Evolutionary conservation across 1,140 invertebrate genomes (phyloP), one percentile per base, ranked within the genome.

Genomic region (Conus betulinus): DNA sequence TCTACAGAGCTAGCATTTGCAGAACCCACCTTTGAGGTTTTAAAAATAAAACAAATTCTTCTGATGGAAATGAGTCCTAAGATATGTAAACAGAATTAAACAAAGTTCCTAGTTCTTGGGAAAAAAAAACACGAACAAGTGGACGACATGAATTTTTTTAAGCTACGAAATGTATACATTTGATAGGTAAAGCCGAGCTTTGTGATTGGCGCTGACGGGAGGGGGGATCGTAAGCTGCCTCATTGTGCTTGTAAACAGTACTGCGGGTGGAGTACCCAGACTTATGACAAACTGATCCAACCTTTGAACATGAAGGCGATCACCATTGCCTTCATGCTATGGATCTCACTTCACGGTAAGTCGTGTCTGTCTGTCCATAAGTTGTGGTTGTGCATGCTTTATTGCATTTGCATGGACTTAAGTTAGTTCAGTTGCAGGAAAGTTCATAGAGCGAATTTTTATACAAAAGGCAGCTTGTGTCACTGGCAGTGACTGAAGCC

Each of bases 251-350:
- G 85, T 87, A 87, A 87, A 87, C 85, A 87, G 1, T 74, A 39
- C 63, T 57, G 79, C 63, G 23, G 71, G 55, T 67, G 85, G 85
- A 87, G 85, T 87, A 87, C 85, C 17, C 51, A 6, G 53, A 88
- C 81, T 87, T 87, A 88, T 88, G 87, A 87, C 51, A 78, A 53
- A 71, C 53, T 57, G 23, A 20, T 51, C 52, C 13, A 15, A 74
- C 6, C 55, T 27, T 84, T 63, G 85, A 84, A 84, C 23, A 89
- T 89, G 89, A 87, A 83, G 89, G 86, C 82, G 55, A 57, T 89
- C 15, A 76, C 87, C 67, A 53, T 83, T 76, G 89, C 86, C 79
- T 87, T 89, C 39, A 78, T 82, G 79, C 55, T 89, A 52, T 88
- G 86, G 82, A 81, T 82, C 67, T 20, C 87, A 85, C 27, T 87